Conservation (phyloP, 2,797 vertebrate genomes). For the Scolopax bukidnonensis region DNA sequence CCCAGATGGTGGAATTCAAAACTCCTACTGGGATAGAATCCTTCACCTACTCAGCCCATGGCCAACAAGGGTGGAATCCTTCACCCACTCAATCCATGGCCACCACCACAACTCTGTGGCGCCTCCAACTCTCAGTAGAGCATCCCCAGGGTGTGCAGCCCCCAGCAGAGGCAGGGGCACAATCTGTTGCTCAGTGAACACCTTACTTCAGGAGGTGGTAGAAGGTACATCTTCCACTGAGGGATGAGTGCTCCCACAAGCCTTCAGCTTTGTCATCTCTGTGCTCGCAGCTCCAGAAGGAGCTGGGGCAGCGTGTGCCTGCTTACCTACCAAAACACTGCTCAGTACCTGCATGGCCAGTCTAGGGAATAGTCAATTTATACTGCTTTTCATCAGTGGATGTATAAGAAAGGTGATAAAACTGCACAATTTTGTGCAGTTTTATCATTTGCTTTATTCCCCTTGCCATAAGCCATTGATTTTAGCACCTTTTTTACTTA, state of each 20-base stretch:
- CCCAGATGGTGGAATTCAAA: neutral
- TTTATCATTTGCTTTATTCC: neutral
- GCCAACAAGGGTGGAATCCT: neutral
- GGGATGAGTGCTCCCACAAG: fast-evolving
- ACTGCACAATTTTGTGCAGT: neutral
- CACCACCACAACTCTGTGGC: neutral
- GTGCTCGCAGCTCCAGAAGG: neutral
- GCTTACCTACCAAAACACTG: neutral
- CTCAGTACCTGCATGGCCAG: neutral
- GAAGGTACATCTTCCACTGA: neutral
- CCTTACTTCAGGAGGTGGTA: neutral
- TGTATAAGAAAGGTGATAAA: neutral
- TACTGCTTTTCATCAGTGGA: neutral
- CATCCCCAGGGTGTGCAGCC: neutral
- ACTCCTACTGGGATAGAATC: neutral
- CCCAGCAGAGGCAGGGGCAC: neutral
- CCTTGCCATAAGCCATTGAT: neutral
- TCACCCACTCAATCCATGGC: neutral
- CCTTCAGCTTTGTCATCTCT: neutral
- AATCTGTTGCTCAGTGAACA: neutral
- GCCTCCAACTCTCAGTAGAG: neutral
- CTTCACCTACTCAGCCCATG: neutral
- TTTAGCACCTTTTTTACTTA: neutral
- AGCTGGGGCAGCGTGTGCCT: neutral
- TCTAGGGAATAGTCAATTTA: neutral